A percentile compares a stretch with the other conserved stretches of the same genome.
Conservation (phyloP, 2,797 vertebrate genomes). For the Prionace glauca region DNA sequence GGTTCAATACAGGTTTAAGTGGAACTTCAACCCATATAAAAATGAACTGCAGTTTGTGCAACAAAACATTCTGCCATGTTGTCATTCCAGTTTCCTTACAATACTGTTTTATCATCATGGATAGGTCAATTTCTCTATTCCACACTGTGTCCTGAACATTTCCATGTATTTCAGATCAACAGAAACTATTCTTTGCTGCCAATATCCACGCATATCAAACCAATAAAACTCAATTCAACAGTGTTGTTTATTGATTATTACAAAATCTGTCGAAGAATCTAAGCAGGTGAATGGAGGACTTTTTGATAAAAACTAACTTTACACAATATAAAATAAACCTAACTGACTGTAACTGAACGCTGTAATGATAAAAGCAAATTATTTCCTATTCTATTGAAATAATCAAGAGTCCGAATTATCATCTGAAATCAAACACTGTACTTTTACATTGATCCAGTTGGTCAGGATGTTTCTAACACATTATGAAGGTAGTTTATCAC, state of each 20-base stretch:
- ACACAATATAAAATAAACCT: neutral
- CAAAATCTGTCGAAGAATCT: neutral
- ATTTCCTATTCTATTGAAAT: neutral
- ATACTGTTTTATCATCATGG: neutral
- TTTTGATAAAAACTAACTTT: neutral
- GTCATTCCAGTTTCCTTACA: neutral
- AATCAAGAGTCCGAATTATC: neutral
- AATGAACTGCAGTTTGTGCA: neutral
- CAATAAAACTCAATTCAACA: neutral
- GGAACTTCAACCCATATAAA: neutral
- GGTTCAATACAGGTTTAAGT: neutral
- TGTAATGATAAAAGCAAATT: neutral
- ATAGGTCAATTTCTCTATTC: neutral
- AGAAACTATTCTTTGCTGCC: neutral
- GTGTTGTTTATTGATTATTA: no score
- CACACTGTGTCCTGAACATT: neutral
- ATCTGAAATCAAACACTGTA: neutral
- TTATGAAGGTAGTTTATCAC: neutral
- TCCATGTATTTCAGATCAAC: neutral
- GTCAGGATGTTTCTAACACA: neutral
- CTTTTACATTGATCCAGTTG: neutral
- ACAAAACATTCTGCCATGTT: neutral
- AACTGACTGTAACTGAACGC: neutral
- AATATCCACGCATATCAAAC: neutral
- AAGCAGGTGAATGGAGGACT: neutral